Evolutionary conservation across 2,888 invertebrate species (phyloP).

Genomic region (Drosophila meridiana): DNA sequence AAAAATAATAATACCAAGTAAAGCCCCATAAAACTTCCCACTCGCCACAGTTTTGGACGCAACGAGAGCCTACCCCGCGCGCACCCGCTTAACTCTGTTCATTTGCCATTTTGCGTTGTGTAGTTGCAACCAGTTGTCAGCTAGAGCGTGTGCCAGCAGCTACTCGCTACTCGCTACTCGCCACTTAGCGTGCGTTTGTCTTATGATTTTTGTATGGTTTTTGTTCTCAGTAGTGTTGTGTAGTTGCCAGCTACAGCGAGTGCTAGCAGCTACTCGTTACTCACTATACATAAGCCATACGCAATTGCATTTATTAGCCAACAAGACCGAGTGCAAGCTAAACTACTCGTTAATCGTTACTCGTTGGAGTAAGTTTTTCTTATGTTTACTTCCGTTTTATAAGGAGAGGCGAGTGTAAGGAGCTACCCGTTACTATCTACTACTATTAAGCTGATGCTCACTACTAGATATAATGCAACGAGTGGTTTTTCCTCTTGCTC

Average conservation of each 20-base stretch:
- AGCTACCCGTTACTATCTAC: background rate
- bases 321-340: background rate
- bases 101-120: constrained; percentile 29
- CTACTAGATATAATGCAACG: background rate
- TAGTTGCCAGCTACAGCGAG: constrained; percentile 16
- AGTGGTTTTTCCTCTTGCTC: background rate
- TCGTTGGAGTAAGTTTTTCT: background rate
- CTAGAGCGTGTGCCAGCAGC: constrained; percentile 27
- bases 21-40: constrained; percentile 2
- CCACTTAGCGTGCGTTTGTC: background rate
- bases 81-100: constrained; percentile 51
- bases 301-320: no score
- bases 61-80: constrained; percentile 21
- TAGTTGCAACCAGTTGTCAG: constrained; percentile 28
- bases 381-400: background rate
- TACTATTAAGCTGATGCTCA: background rate
- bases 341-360: background rate
- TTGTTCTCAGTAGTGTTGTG: constrained; percentile 3
- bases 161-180: constrained; percentile 7
- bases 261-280: background rate
- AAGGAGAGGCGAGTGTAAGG: background rate
- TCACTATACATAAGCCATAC: background rate
- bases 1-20: background rate
- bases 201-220: background rate
- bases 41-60: constrained; percentile 13